A percentile compares a stretch with the other conserved stretches of the same genome.
phyloP scores from a whole-genome alignment of 2,113 vertebrate genomes.

The Thunnus maccoyii region DNA sequence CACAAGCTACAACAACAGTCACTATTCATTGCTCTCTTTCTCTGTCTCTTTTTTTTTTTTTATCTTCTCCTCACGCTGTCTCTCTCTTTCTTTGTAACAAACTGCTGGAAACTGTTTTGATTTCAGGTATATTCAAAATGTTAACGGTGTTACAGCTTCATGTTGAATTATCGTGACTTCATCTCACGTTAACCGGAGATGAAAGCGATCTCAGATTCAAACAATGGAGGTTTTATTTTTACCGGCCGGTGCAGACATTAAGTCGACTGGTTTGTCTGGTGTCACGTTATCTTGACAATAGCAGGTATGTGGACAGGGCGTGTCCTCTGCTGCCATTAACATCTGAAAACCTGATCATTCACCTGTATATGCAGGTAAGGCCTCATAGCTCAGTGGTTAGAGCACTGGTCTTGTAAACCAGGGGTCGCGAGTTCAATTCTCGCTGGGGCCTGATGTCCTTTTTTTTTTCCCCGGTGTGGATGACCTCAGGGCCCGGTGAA shows the following conservation, averaged over 20 bases:
- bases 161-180: no score
- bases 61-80: not conserved
- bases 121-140: no score
- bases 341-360: rapidly evolving
- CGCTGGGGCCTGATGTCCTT: conserved; percentile 62
- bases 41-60: not conserved
- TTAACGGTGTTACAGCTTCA: no score
- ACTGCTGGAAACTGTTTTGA: no score
- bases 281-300: not conserved
- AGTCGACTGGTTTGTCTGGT: conserved; percentile 25
- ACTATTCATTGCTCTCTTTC: conserved; percentile 4
- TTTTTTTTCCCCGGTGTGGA: not conserved
- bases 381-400: conserved; percentile 80
- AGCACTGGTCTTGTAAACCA: conserved; percentile 83
- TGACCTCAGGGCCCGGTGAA: not conserved
- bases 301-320: conserved; percentile 2
- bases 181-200: no score
- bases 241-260: not conserved
- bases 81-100: not conserved
- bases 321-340: not conserved
- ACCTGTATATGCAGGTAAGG: rapidly evolving
- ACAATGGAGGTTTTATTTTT: no score
- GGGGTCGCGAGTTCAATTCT: conserved; percentile 82
- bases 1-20: conserved; percentile 20
- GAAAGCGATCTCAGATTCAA: no score